Evolutionary conservation across 2,888 invertebrate species (phyloP), one percentile per base, ranked within the genome.

Genomic region (Hydrotaea diabolus): DNA sequence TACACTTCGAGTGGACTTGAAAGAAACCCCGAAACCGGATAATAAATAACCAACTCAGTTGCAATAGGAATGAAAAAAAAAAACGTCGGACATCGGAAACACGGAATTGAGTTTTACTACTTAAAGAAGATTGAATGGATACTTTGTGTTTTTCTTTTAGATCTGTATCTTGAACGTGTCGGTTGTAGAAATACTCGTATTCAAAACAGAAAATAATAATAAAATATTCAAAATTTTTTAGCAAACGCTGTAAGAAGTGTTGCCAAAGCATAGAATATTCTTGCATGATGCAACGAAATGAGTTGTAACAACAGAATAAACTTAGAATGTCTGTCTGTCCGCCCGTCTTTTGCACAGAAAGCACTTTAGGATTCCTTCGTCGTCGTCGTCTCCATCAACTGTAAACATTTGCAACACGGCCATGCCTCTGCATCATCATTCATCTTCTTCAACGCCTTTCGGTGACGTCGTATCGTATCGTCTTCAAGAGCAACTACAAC

Each of bases 381-480:
- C 55, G 55, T 55, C 21, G 19, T 49, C 21, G 1, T 2, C 55
- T 21, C 21, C 21, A 4, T 49, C n/a, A 49, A 49, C 49, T 15
- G 49, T n/a, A n/a, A 49, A 49, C 49, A 49, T 49, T 49, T 49
- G 49, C 49, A n/a, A n/a, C 49, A 59, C 23, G 15, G 59, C 15
- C 59, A 59, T 15, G 59, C 21, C 15, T 21, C 21, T 26, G 23
- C 57, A 23, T 36, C 19, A 53, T 46, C 62, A 80, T 83, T 74
- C 59, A 62, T 77, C 79, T 73, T 79, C 79, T 57, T 76, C 31
- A 74, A 77, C n/a, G 76, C 21, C 19, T 69, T 69, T 73, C 19
- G 73, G 59, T 80, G 80, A 83, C 73, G 76, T 77, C 76, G 46
- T 76, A 36, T 71, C 69, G 74, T 36, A n/a, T 62, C 43, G 21